Base-by-base conservation (phyloP, 1,140 invertebrate genomes). In the Wasmannia auropunctata region DNA sequence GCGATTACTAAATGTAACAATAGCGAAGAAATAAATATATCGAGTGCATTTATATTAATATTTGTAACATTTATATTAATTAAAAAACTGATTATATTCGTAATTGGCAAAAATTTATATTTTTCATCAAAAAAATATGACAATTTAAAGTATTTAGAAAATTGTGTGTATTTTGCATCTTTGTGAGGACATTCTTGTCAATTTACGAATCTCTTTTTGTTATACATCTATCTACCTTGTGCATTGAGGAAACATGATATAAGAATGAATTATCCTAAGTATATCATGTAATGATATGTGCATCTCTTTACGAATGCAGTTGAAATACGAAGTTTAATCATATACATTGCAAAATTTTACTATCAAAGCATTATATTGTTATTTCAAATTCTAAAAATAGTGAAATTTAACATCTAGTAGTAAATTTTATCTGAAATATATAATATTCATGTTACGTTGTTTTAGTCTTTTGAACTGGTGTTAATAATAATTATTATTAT, bases 61-160 rank as follows among this genome's bases (percentile, higher is more conserved):
- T n/a, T n/a, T n/a, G n/a, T n/a, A n/a, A n/a, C n/a, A n/a, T n/a
- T n/a, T n/a, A n/a, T n/a, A n/a, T n/a, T n/a, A 63, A 63, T 56
- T 58, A 62, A 22, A 8, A 3, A 10, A 54, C 79, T 62, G 25
- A 16, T 60, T 60, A 58, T 58, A 58, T 28, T 58, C 6, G 11
- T 60, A 60, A 63, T 67, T 87, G 69, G 54, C 11, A 54, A 34
- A 62, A 84, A 19, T 56, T 56, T 34, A 40, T 87, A 86, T n/a
- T 34, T 51, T 8, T 65, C 2, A 37, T 3, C 25, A 79, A 8
- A 25, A 63, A 0, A 8, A 56, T 56, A 40, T 58, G 51, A 40
- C n/a, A 46, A 46, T 65, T 19, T 51, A 3, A 11, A 63, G 10
- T 65, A 79, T 65, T 51, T 65, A 37, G 3, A 25, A 51, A 79